A percentile compares a stretch with the other conserved stretches of the same genome.
These are phyloP conservation scores for Drosophila diplacantha DNA, from an alignment of 2,888 invertebrate species.

Conservation along the genomic window DNA sequence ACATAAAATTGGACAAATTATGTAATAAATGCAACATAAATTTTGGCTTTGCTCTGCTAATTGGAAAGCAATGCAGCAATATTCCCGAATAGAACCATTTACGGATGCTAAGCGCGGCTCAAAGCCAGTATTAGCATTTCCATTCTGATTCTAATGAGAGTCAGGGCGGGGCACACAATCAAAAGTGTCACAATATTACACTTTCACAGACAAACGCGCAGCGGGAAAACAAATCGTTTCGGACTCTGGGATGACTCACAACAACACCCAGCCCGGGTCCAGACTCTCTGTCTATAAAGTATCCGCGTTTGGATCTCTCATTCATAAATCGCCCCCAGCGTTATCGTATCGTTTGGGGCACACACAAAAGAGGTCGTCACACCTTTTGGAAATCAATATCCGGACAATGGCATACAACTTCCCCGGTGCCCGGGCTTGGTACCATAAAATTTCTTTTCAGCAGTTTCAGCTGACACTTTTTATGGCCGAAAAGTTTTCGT, in stretches of 20 bases:
- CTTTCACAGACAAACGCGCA: slow-evolving; percentile 63
- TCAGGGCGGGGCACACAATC: slow-evolving; percentile 47
- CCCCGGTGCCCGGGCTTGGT: slow-evolving; percentile 12
- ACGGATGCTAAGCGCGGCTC: slow-evolving; percentile 33
- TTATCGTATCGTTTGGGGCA: slow-evolving; percentile 50
- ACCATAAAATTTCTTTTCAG: slow-evolving; percentile 54
- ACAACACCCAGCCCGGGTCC: slow-evolving; percentile 15
- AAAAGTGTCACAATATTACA: slow-evolving; percentile 77
- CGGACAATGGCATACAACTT: slow-evolving; percentile 53
- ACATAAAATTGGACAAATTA: slow-evolving; percentile 68
- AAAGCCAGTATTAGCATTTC: slow-evolving; percentile 21
- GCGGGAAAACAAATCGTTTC: slow-evolving; percentile 60
- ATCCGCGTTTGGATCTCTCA: slow-evolving; percentile 45
- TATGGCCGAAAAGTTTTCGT: slow-evolving; percentile 55
- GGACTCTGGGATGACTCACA: slow-evolving; percentile 39
- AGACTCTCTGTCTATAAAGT: slow-evolving; percentile 66
- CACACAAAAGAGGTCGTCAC: slow-evolving; percentile 66
- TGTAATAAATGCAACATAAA: slow-evolving; percentile 73
- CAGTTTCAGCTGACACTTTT: slow-evolving; percentile 64
- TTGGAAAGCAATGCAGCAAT: slow-evolving; percentile 66
- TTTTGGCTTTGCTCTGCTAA: slow-evolving; percentile 65
- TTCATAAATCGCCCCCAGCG: slow-evolving; percentile 63
- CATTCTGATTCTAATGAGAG: slow-evolving; percentile 58
- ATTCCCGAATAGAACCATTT: slow-evolving; percentile 49
- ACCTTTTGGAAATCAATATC: slow-evolving; percentile 65